Evolutionary conservation across 2,113 vertebrate species (phyloP), one percentile per base, ranked within the genome.

Genomic region (Upupa epops): DNA sequence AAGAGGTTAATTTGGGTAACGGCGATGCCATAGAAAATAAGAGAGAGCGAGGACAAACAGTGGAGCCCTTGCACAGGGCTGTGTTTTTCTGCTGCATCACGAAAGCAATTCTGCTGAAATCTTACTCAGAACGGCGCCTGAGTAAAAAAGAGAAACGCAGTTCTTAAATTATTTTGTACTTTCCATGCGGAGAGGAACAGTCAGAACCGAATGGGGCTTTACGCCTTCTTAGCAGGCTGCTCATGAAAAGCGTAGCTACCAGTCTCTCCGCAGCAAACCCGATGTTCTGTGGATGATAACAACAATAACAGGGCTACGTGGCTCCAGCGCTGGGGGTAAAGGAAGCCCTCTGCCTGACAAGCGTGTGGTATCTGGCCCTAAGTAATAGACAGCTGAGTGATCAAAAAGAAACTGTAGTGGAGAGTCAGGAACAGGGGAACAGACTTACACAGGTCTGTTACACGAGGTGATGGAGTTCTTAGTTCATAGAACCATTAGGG

Each of bases 141-240:
- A 96, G 96, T 96, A 94, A 96, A 96, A 96, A 96, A 90, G 96
- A 96, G 96, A 96, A 96, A 96, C 81, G 69, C 51, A 60, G 92
- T 93, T 96, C 95, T 96, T 96, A 96, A 96, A 95, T 96, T 94
- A 87, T 96, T 96, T 95, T 94, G 96, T 96, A 96, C 96, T 96
- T 96, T 96, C 96, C 96, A 91, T 79, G 81, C 89, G 65, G 17
- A 89, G 95, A 94, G 89, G 95, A 95, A 96, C 94, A 96, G 96
- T 96, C 96, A 96, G 91, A 96, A 96, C 96, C 68, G 95, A 92
- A 92, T 92, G 91, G 92, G 96, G 95, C 89, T 96, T 96, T 96
- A 96, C 96, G 84, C 91, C 86, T 93, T 90, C 94, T 80, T 73
- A 66, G 71, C 85, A 94, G 95, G 82, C 85, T 87, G 75, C 78